Evolutionary conservation across 2,888 invertebrate species (phyloP).

Genomic region (Lysandra bellargus): DNA sequence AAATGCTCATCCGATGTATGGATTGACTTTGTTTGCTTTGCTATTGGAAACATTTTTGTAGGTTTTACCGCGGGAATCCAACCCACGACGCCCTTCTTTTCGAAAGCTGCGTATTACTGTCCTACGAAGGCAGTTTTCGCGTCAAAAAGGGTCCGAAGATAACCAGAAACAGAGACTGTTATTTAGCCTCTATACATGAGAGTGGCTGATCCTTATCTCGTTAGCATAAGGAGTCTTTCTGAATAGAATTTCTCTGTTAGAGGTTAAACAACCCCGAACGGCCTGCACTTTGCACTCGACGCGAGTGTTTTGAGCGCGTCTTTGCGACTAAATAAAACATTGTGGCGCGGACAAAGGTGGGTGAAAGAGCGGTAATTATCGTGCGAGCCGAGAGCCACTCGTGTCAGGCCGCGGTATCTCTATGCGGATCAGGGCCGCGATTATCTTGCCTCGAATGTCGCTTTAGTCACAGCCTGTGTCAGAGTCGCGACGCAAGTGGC

Average conservation of each 20-base stretch:
- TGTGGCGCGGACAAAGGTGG: slow-evolving; percentile 61
- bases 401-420: slow-evolving; percentile 75
- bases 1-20: background rate
- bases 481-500: background rate
- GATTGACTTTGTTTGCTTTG: too few species aligned
- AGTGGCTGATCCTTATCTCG: background rate
- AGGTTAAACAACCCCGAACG: background rate
- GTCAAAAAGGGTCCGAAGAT: background rate
- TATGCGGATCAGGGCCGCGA: slow-evolving; percentile 63
- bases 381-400: slow-evolving; percentile 73
- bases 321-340: slow-evolving; percentile 48
- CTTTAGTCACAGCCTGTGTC: background rate
- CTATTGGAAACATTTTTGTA: too few species aligned
- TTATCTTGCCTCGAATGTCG: background rate
- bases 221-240: background rate
- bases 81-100: too few species aligned
- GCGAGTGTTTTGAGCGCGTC: slow-evolving; percentile 28
- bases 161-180: background rate
- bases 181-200: background rate
- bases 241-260: background rate
- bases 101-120: background rate
- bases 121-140: background rate
- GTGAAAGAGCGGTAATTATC: slow-evolving; percentile 76
- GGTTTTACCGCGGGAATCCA: too few species aligned
- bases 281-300: slow-evolving; percentile 26